Evolutionary conservation across 2,113 vertebrate species (phyloP), one percentile per base, ranked within the genome.

Genomic region (Sapajus apella): DNA sequence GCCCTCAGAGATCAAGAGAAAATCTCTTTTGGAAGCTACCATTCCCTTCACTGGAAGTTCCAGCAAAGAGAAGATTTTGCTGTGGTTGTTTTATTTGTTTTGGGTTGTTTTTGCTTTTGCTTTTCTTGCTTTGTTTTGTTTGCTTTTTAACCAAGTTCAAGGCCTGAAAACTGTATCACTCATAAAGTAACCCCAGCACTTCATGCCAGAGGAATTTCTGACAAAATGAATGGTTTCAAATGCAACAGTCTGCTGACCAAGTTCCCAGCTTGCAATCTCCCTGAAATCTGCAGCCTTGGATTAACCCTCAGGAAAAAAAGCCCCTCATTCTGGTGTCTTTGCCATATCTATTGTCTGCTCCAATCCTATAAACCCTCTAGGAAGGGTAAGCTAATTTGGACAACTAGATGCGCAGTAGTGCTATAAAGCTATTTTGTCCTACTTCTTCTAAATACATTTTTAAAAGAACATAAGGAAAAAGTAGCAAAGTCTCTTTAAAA

Each of bases 161-260:
- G 87, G 94, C 97, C 95, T 97, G 73, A 96, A 87, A 96, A 97
- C 87, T 96, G 87, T 96, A 97, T 97, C 27, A 58, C 90, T 94
- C 97, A 96, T 96, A 96, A 96, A 96, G 80, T 96, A 97, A 97
- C 96, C 95, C 95, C 45, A 97, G 94, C 70, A 87, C 40, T 94
- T 93, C 84, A 86, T 96, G 97, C 97, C 97, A 98, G 96, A 97
- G 95, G 96, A 98, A 98, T 97, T 97, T 97, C 97, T 97, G 56
- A 98, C 97, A 95, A 97, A 98, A 97, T 97, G 97, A 98, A 96
- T 97, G 92, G 96, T 97, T 98, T 97, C 85, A 70, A 97, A 97
- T 97, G 90, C 93, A 98, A 72, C 68, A 95, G 95, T 76, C 81
- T 90, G 92, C 97, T 85, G 23, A 97, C 96, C 87, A 96, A 97